Conservation (phyloP, 2,113 vertebrate genomes). For the Nestor notabilis region DNA sequence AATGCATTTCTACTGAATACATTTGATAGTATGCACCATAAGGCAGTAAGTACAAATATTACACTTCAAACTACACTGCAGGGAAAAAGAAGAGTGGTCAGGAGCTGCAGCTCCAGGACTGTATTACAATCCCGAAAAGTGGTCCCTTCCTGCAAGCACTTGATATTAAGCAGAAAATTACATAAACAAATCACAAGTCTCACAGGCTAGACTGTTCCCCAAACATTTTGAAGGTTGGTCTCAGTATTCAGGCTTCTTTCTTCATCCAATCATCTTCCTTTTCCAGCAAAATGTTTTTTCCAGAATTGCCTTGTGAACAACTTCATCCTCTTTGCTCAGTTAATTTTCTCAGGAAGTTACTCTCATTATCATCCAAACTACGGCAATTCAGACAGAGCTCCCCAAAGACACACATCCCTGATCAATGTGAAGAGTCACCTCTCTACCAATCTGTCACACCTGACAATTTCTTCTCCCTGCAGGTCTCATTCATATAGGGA, state of each 20-base stretch:
- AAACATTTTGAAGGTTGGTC: not conserved
- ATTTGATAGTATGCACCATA: not conserved
- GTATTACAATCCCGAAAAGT: not conserved
- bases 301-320: not conserved
- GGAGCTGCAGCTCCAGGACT: not conserved
- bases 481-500: not conserved
- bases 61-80: not conserved
- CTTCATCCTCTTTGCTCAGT: not conserved
- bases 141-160: not conserved
- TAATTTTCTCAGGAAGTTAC: not conserved
- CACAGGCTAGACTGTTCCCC: not conserved
- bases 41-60: not conserved
- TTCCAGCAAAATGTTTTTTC: not conserved
- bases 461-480: not conserved
- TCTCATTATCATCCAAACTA: not conserved
- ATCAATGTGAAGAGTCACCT: not conserved
- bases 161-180: conserved; percentile 3
- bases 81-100: not conserved
- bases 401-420: not conserved
- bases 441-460: not conserved
- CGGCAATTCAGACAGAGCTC: not conserved
- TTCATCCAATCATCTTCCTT: not conserved
- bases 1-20: not conserved
- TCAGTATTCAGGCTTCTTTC: not conserved
- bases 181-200: conserved; percentile 3